These are phyloP conservation scores for Pristionchus arcanus DNA, from an alignment of 2,888 invertebrate genomes.

Conservation along the genomic window DNA sequence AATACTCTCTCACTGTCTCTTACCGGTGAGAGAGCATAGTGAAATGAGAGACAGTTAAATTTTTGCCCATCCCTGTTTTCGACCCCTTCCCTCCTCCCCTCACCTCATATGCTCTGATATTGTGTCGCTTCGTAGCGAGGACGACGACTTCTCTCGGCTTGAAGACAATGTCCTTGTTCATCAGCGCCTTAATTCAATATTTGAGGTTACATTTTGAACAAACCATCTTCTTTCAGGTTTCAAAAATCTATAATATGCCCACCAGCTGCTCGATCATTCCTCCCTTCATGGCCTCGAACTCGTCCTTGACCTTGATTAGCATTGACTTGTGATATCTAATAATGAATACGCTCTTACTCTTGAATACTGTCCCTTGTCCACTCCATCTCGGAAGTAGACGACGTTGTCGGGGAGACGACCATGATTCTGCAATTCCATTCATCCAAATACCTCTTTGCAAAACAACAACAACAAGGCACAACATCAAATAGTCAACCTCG, in stretches of 20 bases:
- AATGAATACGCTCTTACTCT: not conserved
- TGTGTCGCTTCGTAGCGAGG: constrained; percentile 24
- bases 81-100: no score
- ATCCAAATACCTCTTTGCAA: no score
- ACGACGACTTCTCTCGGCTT: not conserved
- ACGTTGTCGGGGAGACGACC: not conserved
- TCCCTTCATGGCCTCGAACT: not conserved
- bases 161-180: not conserved
- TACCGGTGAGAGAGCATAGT: no score
- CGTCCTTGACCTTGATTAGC: constrained; percentile 16
- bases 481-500: no score
- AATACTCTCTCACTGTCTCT: no score
- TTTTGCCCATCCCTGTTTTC: no score
- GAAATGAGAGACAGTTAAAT: no score
- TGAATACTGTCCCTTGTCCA: constrained; percentile 10
- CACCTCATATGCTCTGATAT: not conserved
- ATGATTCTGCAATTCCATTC: not conserved
- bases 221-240: no score
- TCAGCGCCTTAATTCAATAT: no score
- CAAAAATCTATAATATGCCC: not conserved
- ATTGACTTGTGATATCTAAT: not conserved
- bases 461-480: not conserved
- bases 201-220: no score
- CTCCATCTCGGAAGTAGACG: constrained; percentile 39
- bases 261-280: not conserved